Evolutionary conservation across 2,113 vertebrate genomes (phyloP).

Genomic region (Rhineura floridana): DNA sequence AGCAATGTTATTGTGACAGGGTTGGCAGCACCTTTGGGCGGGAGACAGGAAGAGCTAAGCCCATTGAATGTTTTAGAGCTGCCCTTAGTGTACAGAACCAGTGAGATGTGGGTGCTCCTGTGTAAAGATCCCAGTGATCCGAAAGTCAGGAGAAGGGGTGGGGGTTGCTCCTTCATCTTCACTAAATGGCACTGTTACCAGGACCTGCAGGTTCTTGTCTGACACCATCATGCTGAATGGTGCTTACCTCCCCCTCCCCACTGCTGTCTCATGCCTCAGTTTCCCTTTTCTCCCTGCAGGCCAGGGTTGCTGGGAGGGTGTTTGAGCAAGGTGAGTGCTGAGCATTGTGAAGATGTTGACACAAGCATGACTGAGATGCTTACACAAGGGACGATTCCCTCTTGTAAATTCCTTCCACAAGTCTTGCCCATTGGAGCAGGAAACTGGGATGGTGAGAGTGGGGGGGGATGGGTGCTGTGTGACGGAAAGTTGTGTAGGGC

Average conservation of each 20-base stretch:
- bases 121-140: neutral
- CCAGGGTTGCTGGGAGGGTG: neutral
- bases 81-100: neutral
- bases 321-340: neutral
- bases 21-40: too few species aligned
- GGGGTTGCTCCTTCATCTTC: neutral
- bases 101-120: neutral
- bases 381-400: conserved; percentile 40
- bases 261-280: neutral
- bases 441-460: conserved; percentile 36
- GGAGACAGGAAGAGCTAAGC: neutral
- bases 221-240: too few species aligned
- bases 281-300: neutral
- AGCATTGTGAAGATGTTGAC: conserved; percentile 23
- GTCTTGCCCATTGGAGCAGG: neutral
- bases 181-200: neutral
- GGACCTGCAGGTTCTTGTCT: neutral
- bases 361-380: neutral
- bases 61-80: neutral
- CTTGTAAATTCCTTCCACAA: conserved; percentile 25
- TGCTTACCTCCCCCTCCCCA: neutral
- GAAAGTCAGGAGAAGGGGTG: neutral
- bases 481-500: conserved; percentile 66
- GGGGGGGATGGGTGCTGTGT: conserved; percentile 53
- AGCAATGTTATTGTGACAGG: neutral